Percentiles rank a stretch among this genome's conserved stretches.
These are phyloP conservation scores for Caretta caretta DNA, from an alignment of 2,113 vertebrate genomes.

Conservation along the genomic window DNA sequence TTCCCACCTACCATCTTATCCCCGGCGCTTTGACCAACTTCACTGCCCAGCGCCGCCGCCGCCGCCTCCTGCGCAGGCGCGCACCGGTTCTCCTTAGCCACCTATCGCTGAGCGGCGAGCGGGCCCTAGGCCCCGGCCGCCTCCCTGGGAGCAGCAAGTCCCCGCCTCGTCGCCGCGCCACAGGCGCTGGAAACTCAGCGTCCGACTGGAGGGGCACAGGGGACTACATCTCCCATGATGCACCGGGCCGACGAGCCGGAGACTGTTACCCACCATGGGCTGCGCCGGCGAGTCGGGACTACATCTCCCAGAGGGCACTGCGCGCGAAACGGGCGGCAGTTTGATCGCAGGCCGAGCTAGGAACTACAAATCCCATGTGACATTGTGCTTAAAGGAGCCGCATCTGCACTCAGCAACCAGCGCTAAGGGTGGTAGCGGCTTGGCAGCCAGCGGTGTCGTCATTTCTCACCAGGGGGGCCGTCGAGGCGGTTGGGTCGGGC, in stretches of 20 bases:
- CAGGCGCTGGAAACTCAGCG: background rate
- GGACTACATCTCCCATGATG: background rate
- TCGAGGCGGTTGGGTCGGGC: background rate
- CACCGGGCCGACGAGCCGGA: background rate
- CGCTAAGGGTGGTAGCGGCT: background rate
- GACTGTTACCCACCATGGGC: background rate
- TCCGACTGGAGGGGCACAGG: background rate
- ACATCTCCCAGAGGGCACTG: background rate
- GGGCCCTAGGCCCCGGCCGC: too few relatives aligned
- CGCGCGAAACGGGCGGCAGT: background rate
- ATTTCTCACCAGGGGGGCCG: background rate
- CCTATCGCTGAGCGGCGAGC: background rate
- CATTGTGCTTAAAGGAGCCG: conserved; percentile 27
- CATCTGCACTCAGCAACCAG: background rate
- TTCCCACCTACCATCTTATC: conserved; percentile 71
- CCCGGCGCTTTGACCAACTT: conserved; percentile 58
- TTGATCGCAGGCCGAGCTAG: background rate
- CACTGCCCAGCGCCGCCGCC: conserved; percentile 52
- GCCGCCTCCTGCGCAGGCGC: conserved; percentile 56
- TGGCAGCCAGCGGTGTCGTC: background rate
- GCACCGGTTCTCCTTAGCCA: background rate
- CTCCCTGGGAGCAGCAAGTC: rapidly evolving
- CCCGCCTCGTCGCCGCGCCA: rapidly evolving
- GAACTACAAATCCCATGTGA: background rate
- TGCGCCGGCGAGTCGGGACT: background rate